A percentile compares a stretch with the other conserved stretches of the same genome.
phyloP scores from a whole-genome alignment of 2,888 invertebrate genomes.

The Deroplatys truncata region DNA sequence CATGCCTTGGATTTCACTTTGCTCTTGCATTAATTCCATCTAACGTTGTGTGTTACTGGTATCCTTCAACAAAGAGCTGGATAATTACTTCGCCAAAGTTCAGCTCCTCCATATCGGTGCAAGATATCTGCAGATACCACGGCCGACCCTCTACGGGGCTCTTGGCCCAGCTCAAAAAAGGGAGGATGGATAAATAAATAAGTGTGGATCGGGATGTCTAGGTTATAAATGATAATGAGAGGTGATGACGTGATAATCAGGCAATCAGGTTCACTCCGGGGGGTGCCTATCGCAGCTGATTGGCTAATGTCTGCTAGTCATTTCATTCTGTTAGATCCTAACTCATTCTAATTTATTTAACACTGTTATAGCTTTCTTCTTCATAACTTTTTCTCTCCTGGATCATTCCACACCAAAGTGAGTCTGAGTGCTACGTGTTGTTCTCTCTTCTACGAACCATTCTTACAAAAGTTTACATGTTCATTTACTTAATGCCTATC shows the following conservation, averaged over 20 bases:
- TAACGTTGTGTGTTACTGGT: not conserved
- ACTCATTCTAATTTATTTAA: no score
- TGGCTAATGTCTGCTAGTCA: not conserved
- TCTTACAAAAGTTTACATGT: no score
- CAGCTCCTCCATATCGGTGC: not conserved
- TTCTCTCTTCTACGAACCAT: no score
- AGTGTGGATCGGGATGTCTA: conserved; percentile 1
- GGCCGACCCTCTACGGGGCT: no score
- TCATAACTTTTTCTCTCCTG: no score
- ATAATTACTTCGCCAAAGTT: not conserved
- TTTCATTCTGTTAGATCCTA: not conserved
- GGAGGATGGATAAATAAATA: not conserved
- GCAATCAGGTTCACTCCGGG: conserved; percentile 11
- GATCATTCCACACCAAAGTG: no score
- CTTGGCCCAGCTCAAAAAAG: not conserved
- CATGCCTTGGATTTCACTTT: not conserved
- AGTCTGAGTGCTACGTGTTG: no score
- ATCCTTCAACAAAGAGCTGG: not conserved
- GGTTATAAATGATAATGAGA: conserved; percentile 17
- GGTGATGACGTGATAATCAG: conserved; percentile 12
- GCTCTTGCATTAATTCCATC: not conserved
- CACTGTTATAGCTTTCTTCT: no score
- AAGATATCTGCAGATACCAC: not conserved
- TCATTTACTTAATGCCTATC: no score
- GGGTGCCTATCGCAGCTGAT: not conserved